Base-by-base conservation (phyloP, 2,888 invertebrate species). In the Agonopterix subpropinquella region DNA sequence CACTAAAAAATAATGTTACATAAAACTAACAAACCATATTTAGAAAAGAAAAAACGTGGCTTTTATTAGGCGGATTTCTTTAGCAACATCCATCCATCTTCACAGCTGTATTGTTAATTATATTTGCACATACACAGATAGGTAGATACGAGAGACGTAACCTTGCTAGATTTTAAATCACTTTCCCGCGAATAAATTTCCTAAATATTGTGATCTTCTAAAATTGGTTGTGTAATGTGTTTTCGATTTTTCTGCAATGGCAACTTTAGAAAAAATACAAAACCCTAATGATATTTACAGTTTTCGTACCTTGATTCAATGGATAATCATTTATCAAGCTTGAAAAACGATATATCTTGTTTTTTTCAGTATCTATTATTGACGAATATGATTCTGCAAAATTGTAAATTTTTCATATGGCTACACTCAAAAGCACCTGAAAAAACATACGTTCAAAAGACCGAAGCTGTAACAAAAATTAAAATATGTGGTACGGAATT, bases 21-120 rank as follows among this genome's bases (percentile, higher is more conserved):
- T 58, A 60, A 64, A 63, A 59, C 62, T 65, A 69, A 63, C 68
- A 57, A 67, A 59, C 64, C 81, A 82, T 81, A 64, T 67, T 73
- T 65, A 62, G 56, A 64, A 62, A 69, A 72, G 65, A 65, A 28
- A 28, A 73, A 75, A 73, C 68, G 67, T 65, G 62, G 65, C 65
- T 78, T 76, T 77, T 76, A 76, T 77, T 67, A 53, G 61, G 72
- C 67, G 64, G 65, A 70, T 68, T 77, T 69, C 73, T n/a, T 69
- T 68, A 62, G 74, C 76, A 77, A 69, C 78, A 82, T 78, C 80
- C 86, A 83, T 85, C 74, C 80, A 83, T 85, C 74, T 80, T 82
- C 79, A 72, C 84, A 85, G 84, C 83, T 86, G 84, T 80, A 82
- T 85, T 85, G 72, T 78, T 77, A 70, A 68, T 70, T 68, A 62